Evolutionary conservation across 1,140 invertebrate species (phyloP), one percentile per base, ranked within the genome.

Genomic region (Drosophila ohnishii): DNA sequence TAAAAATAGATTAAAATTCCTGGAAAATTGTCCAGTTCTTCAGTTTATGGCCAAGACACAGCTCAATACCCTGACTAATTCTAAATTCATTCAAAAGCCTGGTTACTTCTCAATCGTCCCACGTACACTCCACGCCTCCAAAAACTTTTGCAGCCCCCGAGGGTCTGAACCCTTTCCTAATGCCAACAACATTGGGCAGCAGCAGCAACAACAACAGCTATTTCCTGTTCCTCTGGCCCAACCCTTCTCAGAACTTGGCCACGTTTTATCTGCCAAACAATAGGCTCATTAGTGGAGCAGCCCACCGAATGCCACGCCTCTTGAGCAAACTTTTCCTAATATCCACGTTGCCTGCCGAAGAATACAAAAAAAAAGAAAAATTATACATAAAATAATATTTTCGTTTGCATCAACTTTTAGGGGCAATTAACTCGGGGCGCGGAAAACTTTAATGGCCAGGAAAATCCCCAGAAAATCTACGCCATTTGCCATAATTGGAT

Each of bases 331-430:
- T 86, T 86, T 87, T 87, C 80, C 72, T 80, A 87, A 80, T 87
- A 88, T 83, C 62, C 61, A 45, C 66, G 62, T n/a, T 32, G 39
- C 25, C 48, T 13, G 40, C 50, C 45, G n/a, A 19, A 8, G 7
- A 25, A n/a, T 9, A 39, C 48, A 19, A 39, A 6, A 22, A 13
- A 42, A 47, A 39, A 13, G 34, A 47, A 39, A 70, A 53, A 53
- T 45, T 40, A 66, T 55, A 80, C 77, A 88, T 80, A 88, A 87
- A 87, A 87, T 88, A 88, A 87, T 88, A 87, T 88, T 87, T 88
- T 88, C 79, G 84, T 87, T 88, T 76, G 35, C 60, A 14, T 28
- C 34, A 58, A 87, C 72, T 70, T 88, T 84, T 61, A 53, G 47
- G 48, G 62, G 76, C 76, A 87, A 88, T 87, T 88, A 87, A 78